Conservation (phyloP, 2,797 vertebrate genomes). For the Eidolon dupreanum region DNA sequence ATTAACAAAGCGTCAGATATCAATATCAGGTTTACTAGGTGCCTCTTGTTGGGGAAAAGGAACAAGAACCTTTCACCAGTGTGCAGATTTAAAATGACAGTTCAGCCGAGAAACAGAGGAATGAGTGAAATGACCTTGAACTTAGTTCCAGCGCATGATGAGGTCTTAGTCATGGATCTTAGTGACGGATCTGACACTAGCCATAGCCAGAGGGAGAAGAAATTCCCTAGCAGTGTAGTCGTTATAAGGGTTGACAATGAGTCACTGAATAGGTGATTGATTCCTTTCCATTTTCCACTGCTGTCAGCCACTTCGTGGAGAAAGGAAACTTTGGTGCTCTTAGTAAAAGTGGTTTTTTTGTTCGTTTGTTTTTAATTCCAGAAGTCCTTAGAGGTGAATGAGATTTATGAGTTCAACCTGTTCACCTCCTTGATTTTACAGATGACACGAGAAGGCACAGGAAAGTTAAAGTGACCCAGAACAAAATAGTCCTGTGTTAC, state of each 20-base stretch:
- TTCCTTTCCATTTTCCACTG: slow-evolving; percentile 44
- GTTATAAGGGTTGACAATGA: slow-evolving; percentile 31
- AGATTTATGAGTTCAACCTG: background rate
- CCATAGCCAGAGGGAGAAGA: background rate
- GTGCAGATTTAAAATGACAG: slow-evolving; percentile 21
- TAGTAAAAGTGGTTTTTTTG: background rate
- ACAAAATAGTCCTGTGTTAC: background rate
- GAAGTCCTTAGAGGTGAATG: background rate
- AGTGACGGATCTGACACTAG: background rate
- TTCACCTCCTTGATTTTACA: background rate
- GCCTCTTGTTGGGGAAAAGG: background rate
- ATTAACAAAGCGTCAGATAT: background rate
- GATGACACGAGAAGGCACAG: background rate
- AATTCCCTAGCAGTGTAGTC: background rate
- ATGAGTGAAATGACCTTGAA: slow-evolving; percentile 52
- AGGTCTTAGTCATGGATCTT: background rate
- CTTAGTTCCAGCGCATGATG: background rate
- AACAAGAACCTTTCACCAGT: slow-evolving; percentile 1
- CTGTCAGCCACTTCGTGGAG: background rate
- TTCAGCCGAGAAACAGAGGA: background rate
- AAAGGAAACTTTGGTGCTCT: slow-evolving; percentile 8
- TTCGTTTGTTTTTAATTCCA: background rate
- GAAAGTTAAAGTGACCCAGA: background rate
- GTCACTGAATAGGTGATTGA: background rate
- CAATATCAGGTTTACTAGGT: background rate